phyloP scores from a whole-genome alignment of 2,113 vertebrate species.

The Axis porcinus region DNA sequence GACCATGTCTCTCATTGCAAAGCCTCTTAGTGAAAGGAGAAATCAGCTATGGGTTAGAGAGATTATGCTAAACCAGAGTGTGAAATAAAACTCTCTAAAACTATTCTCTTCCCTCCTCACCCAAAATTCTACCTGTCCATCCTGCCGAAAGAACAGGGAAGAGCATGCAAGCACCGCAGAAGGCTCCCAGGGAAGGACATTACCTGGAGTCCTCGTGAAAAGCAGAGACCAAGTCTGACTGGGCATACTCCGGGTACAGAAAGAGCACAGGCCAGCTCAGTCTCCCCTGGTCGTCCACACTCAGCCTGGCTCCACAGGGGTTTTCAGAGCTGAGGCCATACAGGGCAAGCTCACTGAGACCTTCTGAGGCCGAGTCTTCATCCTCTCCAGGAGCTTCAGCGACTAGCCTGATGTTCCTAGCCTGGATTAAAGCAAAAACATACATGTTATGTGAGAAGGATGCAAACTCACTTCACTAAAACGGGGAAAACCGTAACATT shows the following conservation, averaged over 20 bases:
- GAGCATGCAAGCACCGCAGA: background rate
- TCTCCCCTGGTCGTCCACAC: slow-evolving; percentile 85
- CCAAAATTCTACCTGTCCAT: background rate
- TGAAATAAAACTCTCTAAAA: background rate
- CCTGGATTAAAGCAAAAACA: slow-evolving; percentile 75
- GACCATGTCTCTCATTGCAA: background rate
- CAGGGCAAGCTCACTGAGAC: slow-evolving; percentile 78
- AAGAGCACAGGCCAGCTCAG: slow-evolving; percentile 95
- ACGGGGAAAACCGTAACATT: background rate
- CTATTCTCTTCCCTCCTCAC: background rate
- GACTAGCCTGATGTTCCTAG: slow-evolving; percentile 87
- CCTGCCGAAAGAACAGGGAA: background rate
- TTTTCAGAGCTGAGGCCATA: slow-evolving; percentile 83
- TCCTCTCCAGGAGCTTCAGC: slow-evolving; percentile 43
- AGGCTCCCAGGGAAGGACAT: background rate
- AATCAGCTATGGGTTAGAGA: background rate
- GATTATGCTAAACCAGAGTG: background rate
- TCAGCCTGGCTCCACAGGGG: slow-evolving; percentile 83
- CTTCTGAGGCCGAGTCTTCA: slow-evolving; percentile 68
- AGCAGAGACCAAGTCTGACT: slow-evolving; percentile 93
- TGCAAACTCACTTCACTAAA: background rate
- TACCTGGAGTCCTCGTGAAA: slow-evolving; percentile 93
- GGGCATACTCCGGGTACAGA: slow-evolving; percentile 93
- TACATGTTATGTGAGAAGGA: background rate
- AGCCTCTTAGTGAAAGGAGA: background rate